Conservation (phyloP, 2,888 invertebrate genomes). For the Ornithoptera alexandrae region DNA sequence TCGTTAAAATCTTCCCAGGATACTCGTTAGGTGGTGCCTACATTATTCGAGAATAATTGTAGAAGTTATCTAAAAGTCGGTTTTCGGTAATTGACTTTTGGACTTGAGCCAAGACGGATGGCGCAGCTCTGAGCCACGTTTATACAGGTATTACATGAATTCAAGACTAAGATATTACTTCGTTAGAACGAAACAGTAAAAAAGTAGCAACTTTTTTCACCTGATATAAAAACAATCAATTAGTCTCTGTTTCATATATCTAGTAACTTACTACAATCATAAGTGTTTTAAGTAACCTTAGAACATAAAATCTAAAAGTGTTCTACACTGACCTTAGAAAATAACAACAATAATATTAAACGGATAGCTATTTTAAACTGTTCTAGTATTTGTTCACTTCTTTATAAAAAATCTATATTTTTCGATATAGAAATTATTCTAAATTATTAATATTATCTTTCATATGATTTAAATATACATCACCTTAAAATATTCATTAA, state of each 20-base stretch:
- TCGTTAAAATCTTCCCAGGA: conserved; percentile 57
- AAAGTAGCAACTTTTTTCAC: neutral
- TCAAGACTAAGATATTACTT: conserved; percentile 7
- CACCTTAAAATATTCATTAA: neutral
- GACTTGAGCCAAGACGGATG: conserved; percentile 60
- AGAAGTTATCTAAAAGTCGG: conserved; percentile 52
- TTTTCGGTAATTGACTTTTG: conserved; percentile 72
- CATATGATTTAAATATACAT: neutral
- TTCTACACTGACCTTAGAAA: too few relatives aligned
- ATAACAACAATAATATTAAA: too few relatives aligned
- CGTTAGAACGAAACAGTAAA: neutral
- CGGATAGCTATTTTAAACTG: too few relatives aligned
- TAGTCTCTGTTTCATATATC: neutral
- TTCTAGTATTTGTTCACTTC: too few relatives aligned
- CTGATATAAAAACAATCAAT: neutral
- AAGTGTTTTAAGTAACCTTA: neutral
- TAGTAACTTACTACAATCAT: too few relatives aligned
- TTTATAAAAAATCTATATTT: too few relatives aligned
- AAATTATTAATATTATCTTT: neutral
- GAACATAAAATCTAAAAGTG: neutral
- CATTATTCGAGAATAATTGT: conserved; percentile 71
- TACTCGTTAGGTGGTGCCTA: conserved; percentile 65
- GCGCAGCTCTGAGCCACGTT: conserved; percentile 25
- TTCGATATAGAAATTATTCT: neutral
- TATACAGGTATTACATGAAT: conserved; percentile 24